Evolutionary conservation across 2,113 vertebrate genomes (phyloP), one percentile per base, ranked within the genome.

Genomic region (Rutilus rutilus): DNA sequence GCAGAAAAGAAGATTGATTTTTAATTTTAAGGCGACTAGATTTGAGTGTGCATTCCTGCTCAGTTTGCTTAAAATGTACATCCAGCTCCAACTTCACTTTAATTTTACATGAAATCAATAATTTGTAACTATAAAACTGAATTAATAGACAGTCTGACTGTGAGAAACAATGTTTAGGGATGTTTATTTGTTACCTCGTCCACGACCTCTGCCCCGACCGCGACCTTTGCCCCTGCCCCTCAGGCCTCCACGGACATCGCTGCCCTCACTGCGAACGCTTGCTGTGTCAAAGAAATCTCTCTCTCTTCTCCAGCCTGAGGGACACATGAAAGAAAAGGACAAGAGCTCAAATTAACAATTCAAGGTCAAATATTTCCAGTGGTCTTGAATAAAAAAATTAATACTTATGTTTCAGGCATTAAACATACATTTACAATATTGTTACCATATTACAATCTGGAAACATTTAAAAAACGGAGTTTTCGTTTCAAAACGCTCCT

Each of bases 141-240:
- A 9, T 21, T 57, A 57, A 2, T 21, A 8, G 54, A 36, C 30
- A 71, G 36, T 42, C 36, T 42, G 36, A 23, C 30, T 67, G 27
- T 79, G 27, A 57, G 30, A 50, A 83, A 6, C 4, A 2, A 27
- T n/a, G 2, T 47, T 36, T 33, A 30, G 30, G 47, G 39, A 10
- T 84, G 52, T 80, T 74, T 71, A 1, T 5, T 39, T 23, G 50
- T 85, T 91, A 96, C 97, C 94, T 95, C 94, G 92, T 36, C 94
- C 93, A 64, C 96, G 96, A 90, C 96, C 97, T 94, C 96, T 94
- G 62, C 97, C 96, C 47, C 97, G 95, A 54, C 97, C 97, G 57
- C 97, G 95, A 50, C 96, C 97, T 89, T 96, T 95, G 80, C 97
- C 96, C 78, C 97, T 74, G 0, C 96, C 94, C 89, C 97, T 89